Conservation (phyloP, 2,888 invertebrate genomes). For the Pristionchus mayeri region DNA sequence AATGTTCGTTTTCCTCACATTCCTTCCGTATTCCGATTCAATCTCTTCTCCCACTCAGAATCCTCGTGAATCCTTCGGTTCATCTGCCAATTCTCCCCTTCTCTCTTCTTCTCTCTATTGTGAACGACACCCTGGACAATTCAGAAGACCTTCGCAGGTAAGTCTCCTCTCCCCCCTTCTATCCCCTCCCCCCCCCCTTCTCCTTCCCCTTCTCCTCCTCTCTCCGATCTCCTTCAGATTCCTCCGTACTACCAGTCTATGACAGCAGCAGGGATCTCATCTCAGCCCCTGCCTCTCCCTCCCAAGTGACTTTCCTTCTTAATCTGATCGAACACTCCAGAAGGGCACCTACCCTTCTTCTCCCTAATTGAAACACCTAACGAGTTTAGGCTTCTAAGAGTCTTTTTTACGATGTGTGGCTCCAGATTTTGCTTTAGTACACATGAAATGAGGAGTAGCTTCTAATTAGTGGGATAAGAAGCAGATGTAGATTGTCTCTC, state of each 20-base stretch:
- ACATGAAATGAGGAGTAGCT: neutral
- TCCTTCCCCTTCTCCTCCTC: no score
- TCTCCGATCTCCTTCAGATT: conserved; percentile 22
- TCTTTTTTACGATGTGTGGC: neutral
- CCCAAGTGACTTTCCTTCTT: neutral
- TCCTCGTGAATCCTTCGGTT: conserved; percentile 33
- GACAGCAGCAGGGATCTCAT: neutral
- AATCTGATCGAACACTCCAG: neutral
- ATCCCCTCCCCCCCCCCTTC: no score
- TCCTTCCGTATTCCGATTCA: neutral
- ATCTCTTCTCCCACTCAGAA: neutral
- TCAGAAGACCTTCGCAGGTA: conserved; percentile 29
- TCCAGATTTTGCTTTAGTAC: neutral
- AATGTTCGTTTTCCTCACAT: neutral
- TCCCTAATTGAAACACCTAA: neutral
- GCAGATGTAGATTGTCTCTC: neutral
- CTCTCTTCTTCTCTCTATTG: conserved; percentile 29
- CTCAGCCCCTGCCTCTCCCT: conserved; percentile 1
- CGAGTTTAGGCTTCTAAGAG: neutral
- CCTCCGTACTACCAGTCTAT: conserved; percentile 49
- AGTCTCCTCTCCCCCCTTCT: neutral
- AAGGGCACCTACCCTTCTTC: neutral
- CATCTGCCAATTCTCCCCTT: conserved; percentile 18
- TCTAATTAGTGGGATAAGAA: conserved; percentile 33
- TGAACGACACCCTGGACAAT: conserved; percentile 36